Evolutionary conservation across 1,140 invertebrate genomes (phyloP), one percentile per base, ranked within the genome.

Genomic region (Cotesia glomerata): DNA sequence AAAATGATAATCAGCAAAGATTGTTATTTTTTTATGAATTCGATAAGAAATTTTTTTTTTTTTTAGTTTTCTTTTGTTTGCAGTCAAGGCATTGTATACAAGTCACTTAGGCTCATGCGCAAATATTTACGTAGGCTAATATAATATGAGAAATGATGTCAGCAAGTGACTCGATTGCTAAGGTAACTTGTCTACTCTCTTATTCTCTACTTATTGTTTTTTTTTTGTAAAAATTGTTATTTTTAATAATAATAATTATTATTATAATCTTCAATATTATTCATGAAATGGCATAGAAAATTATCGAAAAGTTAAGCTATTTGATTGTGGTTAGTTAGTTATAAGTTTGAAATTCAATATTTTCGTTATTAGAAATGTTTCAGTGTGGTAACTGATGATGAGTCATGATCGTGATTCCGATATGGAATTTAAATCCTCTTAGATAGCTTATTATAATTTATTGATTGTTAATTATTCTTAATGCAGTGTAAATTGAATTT

Each of bases 61-160:
- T n/a, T 35, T 63, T 34, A 32, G 49, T 61, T 36, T 39, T 5
- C 4, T 8, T 63, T 69, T 49, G 52, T 69, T 69, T 69, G 61
- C 45, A 36, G n/a, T 11, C 26, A 61, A 9, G 14, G 58, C 32
- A 51, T 13, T 18, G 16, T 26, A 9, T 71, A 7, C 36, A 58
- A 49, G 62, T 64, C 62, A 39, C 35, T 35, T 32, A 72, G 51
- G 69, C 69, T 65, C 62, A 69, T 75, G 71, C 66, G 69, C 73
- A 75, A 79, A 76, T 77, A 75, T 81, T 81, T 79, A 81, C 80
- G 79, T 76, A 80, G 80, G 79, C 77, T 77, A 81, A 81, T 80
- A 78, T 82, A 81, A 80, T 81, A 80, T 56, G 70, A 71, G 75
- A 75, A 75, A 70, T 82, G 80, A 83, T 82, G 82, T 83, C 81